phyloP scores from a whole-genome alignment of 1,140 invertebrate species.

The Tribolium madens region DNA sequence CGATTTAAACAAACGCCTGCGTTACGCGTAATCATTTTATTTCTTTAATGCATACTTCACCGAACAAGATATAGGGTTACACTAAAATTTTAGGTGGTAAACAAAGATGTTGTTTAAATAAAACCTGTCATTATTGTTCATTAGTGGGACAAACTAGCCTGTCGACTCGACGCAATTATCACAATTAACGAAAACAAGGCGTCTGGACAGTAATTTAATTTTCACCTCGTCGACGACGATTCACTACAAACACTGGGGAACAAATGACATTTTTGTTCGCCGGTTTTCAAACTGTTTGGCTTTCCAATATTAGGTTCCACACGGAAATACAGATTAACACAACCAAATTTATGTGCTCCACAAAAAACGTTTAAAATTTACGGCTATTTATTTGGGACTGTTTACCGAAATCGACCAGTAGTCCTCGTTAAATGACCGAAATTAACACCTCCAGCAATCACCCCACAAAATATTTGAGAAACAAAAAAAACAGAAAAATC shows the following conservation, averaged over 20 bases:
- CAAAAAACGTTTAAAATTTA: constrained; percentile 35
- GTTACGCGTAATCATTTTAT: constrained; percentile 49
- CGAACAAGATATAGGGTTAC: constrained; percentile 19
- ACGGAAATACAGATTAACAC: constrained; percentile 42
- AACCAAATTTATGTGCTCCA: constrained; percentile 31
- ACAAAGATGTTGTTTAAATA: constrained; percentile 34
- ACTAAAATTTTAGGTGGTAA: constrained; percentile 22
- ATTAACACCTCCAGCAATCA: constrained; percentile 14
- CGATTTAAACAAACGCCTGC: constrained; percentile 59
- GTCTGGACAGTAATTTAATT: constrained; percentile 48
- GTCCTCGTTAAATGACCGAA: constrained; percentile 16
- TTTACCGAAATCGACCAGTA: constrained; percentile 17
- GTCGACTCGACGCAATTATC: constrained; percentile 47
- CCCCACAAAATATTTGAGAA: neutral
- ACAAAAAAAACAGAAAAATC: no score
- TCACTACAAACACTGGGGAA: constrained; percentile 44
- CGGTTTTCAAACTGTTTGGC: constrained; percentile 43
- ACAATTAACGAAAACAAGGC: constrained; percentile 45
- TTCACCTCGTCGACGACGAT: constrained; percentile 46
- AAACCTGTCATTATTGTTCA: constrained; percentile 44
- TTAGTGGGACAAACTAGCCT: constrained; percentile 44
- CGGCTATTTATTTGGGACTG: constrained; percentile 35
- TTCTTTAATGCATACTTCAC: constrained; percentile 22
- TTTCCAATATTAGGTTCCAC: constrained; percentile 36
- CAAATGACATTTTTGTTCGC: constrained; percentile 50